Conservation (phyloP, 2,113 vertebrate genomes). For the Nannospalax galili region DNA sequence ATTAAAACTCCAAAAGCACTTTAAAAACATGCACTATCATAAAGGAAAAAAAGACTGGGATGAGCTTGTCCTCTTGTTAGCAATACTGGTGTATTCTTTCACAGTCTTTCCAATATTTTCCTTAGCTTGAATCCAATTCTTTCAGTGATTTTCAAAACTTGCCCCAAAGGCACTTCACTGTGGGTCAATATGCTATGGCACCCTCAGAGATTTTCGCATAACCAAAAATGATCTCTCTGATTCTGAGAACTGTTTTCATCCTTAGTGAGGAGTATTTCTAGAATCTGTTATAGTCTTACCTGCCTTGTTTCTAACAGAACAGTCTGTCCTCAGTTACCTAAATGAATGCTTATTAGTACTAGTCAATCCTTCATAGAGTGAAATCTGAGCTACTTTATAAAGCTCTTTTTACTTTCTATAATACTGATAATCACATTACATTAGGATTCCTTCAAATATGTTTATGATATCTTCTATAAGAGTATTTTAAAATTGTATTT, state of each 20-base stretch:
- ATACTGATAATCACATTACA: neutral
- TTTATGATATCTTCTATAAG: neutral
- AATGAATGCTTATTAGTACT: neutral
- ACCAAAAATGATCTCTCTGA: neutral
- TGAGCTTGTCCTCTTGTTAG: conserved; percentile 14
- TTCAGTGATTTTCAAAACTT: conserved; percentile 46
- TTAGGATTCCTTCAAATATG: neutral
- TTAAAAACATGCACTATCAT: conserved; percentile 11
- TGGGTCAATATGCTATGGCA: neutral
- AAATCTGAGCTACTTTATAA: neutral
- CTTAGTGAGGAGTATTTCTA: neutral
- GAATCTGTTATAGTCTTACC: neutral
- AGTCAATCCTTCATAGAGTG: neutral
- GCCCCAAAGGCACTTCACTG: neutral
- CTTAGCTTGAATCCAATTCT: conserved; percentile 23
- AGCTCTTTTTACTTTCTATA: neutral
- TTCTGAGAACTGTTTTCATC: conserved; percentile 28
- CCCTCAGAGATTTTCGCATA: neutral
- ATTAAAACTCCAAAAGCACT: conserved; percentile 51
- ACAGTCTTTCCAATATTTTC: conserved; percentile 49
- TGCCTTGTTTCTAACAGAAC: neutral
- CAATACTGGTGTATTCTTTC: conserved; percentile 28
- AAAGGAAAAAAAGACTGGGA: conserved; percentile 20
- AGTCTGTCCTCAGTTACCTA: neutral
- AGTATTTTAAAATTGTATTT: neutral